Percentiles rank a stretch among this genome's conserved stretches.
phyloP scores from a whole-genome alignment of 2,888 invertebrate species.

The Erebia aethiops region DNA sequence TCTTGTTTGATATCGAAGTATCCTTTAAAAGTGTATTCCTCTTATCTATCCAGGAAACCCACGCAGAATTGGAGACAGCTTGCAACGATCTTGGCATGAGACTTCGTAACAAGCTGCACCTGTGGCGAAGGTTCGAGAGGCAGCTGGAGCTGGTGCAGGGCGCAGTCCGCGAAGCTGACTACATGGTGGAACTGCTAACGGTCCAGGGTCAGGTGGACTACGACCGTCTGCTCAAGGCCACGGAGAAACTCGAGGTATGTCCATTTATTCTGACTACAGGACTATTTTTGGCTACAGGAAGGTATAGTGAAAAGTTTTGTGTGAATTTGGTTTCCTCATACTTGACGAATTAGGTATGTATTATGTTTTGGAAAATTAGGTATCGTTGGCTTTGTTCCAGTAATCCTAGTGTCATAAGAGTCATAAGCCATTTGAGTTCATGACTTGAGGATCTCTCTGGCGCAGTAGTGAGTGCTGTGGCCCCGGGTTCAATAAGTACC shows the following conservation, averaged over 20 bases:
- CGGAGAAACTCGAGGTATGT: constrained; percentile 92
- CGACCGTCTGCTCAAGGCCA: constrained; percentile 90
- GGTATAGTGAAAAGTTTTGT: too few relatives aligned
- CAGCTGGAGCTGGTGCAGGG: constrained; percentile 91
- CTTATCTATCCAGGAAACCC: constrained; percentile 83
- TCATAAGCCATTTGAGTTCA: too few relatives aligned
- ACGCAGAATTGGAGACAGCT: constrained; percentile 87
- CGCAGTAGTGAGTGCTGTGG: too few relatives aligned
- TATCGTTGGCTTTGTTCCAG: too few relatives aligned
- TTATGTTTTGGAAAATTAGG: too few relatives aligned
- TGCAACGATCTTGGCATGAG: constrained; percentile 86
- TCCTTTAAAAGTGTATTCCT: too few relatives aligned
- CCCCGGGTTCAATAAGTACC: too few relatives aligned
- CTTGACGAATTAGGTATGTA: too few relatives aligned
- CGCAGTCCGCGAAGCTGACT: constrained; percentile 92
- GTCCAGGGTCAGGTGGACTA: constrained; percentile 94
- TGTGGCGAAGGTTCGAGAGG: constrained; percentile 91
- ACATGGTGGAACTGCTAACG: constrained; percentile 92
- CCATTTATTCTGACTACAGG: background rate
- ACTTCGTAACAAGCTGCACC: constrained; percentile 84
- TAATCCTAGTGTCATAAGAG: too few relatives aligned
- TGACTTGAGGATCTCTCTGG: too few relatives aligned
- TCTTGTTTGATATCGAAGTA: too few relatives aligned
- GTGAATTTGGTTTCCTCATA: too few relatives aligned
- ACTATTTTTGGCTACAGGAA: background rate